A percentile compares a stretch with the other conserved stretches of the same genome.
Evolutionary conservation across 2,888 invertebrate species (phyloP).

Genomic region (Melieria omissa): DNA sequence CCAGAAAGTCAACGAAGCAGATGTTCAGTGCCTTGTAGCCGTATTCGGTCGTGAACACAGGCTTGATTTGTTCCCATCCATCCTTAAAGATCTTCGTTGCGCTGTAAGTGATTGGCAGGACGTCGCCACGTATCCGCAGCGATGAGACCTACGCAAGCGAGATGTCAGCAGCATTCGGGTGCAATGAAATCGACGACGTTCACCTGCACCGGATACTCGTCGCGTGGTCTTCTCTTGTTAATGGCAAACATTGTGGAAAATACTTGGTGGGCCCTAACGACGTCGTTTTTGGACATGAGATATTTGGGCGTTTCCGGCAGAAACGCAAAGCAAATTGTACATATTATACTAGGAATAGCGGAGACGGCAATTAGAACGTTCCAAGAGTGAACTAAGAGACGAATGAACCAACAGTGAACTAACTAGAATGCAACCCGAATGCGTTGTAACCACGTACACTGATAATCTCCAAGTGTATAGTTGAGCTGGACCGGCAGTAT

Average conservation of each 20-base stretch:
- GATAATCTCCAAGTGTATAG: constrained; percentile 54
- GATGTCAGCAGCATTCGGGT: background rate
- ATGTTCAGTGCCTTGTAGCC: constrained; percentile 72
- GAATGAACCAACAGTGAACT: background rate
- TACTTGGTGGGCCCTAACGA: constrained; percentile 57
- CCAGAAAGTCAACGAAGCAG: constrained; percentile 73
- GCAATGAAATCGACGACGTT: background rate
- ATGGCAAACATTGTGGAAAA: constrained; percentile 71
- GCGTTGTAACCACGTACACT: constrained; percentile 65
- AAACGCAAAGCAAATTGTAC: constrained; percentile 46
- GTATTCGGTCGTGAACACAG: constrained; percentile 75
- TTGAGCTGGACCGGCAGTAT: constrained; percentile 70
- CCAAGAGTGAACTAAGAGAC: constrained; percentile 53
- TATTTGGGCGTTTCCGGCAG: constrained; percentile 63
- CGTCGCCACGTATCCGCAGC: background rate
- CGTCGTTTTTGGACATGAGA: constrained; percentile 58
- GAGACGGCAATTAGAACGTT: constrained; percentile 54
- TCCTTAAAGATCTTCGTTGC: constrained; percentile 51
- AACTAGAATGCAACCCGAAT: constrained; percentile 53
- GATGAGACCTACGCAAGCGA: background rate
- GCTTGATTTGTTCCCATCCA: constrained; percentile 73
- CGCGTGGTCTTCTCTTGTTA: constrained; percentile 73
- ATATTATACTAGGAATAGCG: constrained; percentile 52
- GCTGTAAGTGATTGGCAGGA: background rate
- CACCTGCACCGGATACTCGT: constrained; percentile 73